Percentiles rank a stretch among this genome's conserved stretches.
Conservation (phyloP, 2,888 invertebrate species). For the Didymodactylos carnosus region DNA sequence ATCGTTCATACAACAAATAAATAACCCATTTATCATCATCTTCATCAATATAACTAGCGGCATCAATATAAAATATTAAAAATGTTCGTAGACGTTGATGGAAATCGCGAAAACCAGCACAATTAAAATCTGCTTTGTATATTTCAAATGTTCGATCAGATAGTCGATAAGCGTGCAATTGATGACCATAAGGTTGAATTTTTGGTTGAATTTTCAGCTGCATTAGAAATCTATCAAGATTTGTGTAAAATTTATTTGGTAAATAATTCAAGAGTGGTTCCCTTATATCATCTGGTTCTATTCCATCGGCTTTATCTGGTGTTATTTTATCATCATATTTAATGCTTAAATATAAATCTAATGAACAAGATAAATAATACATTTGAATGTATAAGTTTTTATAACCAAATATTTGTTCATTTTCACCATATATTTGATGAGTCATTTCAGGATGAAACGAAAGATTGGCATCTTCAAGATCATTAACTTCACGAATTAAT, state of each 20-base stretch:
- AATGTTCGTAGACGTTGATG: constrained; percentile 66
- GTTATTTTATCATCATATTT: constrained; percentile 49
- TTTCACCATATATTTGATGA: constrained; percentile 33
- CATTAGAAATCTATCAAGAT: constrained; percentile 51
- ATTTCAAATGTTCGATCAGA: background rate
- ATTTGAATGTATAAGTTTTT: constrained; percentile 56
- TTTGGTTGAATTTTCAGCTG: constrained; percentile 46
- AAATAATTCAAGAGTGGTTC: constrained; percentile 49
- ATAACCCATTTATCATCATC: constrained; percentile 66
- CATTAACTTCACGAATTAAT: constrained; percentile 18
- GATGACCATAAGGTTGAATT: constrained; percentile 55
- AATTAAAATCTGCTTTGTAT: background rate
- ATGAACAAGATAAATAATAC: constrained; percentile 57
- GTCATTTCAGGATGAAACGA: constrained; percentile 31
- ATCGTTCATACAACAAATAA: constrained; percentile 25
- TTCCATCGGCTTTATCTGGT: constrained; percentile 35
- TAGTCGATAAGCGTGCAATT: constrained; percentile 37
- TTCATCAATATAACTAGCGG: constrained; percentile 73
- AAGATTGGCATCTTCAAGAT: constrained; percentile 22
- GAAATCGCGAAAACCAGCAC: background rate
- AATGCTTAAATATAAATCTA: constrained; percentile 59
- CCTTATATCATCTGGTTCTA: constrained; percentile 54
- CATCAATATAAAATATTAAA: constrained; percentile 83
- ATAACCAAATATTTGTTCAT: constrained; percentile 80
- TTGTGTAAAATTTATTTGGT: constrained; percentile 50